Base-by-base conservation (phyloP, 2,113 vertebrate species). In the Uropsilus gracilis region DNA sequence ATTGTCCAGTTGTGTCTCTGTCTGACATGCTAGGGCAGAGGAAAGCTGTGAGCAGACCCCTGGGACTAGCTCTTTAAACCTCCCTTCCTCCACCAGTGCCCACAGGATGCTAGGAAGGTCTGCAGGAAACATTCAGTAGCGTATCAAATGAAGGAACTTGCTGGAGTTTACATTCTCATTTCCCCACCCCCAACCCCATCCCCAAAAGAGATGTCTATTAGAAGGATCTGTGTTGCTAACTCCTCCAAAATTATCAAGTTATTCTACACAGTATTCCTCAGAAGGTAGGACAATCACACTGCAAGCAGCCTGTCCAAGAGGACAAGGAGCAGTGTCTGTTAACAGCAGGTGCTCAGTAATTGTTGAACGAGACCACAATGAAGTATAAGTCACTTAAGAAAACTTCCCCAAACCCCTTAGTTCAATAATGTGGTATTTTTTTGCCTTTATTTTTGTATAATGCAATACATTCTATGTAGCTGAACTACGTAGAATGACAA, bases 381-480 rank as follows among this genome's bases (percentile, higher is more conserved):
- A 34, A 44, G 26, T 22, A 78, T 2, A 32, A 18, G 39, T 3
- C 73, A 84, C 26, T 69, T 32, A 17, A 16, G 37, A 77, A 84
- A n/a, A 64, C 22, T 77, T 85, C 37, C 81, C 80, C 10, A 69
- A 86, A 44, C 42, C 73, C 68, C 50, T 6, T n/a, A 69, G 82
- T 24, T 57, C 86, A 89, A 63, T 11, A 80, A 53, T 28, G 53
- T n/a, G 8, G 53, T 26, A 24, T 18, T 81, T 57, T 34, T 71
- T 64, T 63, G 72, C 37, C 73, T 88, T 90, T 69, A 73, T 84
- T 86, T 89, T 86, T 83, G 85, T 53, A 39, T 22, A 76, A 24
- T 44, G 12, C 11, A 89, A 96, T 89, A n/a, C n/a, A n/a, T n/a
- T n/a, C n/a, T n/a, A 90, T 83, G 80, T 93, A 92, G 86, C 10